These are phyloP conservation scores for Glaucopsyche alexis DNA, from an alignment of 2,888 invertebrate genomes.

Conservation along the genomic window DNA sequence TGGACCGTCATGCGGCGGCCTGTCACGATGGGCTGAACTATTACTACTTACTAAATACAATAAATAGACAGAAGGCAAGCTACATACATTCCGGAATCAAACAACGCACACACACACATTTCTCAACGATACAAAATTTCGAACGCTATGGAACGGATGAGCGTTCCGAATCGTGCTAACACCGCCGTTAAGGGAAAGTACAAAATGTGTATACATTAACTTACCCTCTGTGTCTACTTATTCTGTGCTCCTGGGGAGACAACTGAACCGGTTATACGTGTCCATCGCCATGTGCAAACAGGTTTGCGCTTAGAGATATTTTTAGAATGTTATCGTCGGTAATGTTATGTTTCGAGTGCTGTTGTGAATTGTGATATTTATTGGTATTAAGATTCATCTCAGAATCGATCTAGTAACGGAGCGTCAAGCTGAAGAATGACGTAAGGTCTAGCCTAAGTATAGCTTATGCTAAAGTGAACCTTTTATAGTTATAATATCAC, in stretches of 20 bases:
- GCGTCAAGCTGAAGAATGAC: background rate
- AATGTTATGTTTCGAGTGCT: conserved; percentile 8
- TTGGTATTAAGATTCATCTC: background rate
- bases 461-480: too few species aligned
- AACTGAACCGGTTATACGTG: conserved; percentile 7
- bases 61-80: background rate
- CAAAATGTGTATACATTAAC: background rate
- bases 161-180: too few species aligned
- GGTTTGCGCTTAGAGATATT: conserved; percentile 9
- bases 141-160: too few species aligned
- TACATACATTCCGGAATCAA: too few species aligned
- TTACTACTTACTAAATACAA: background rate
- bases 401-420: background rate
- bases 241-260: background rate
- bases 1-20: background rate
- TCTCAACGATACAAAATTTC: too few species aligned
- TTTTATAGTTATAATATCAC: background rate
- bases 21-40: background rate
- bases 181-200: too few species aligned
- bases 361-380: conserved; percentile 12
- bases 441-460: background rate
- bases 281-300: conserved; percentile 16
- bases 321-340: conserved; percentile 8
- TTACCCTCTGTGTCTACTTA: background rate
- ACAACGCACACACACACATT: too few species aligned